A percentile compares a stretch with the other conserved stretches of the same genome.
Conservation (phyloP, 2,113 vertebrate genomes). For the Thunnus maccoyii region DNA sequence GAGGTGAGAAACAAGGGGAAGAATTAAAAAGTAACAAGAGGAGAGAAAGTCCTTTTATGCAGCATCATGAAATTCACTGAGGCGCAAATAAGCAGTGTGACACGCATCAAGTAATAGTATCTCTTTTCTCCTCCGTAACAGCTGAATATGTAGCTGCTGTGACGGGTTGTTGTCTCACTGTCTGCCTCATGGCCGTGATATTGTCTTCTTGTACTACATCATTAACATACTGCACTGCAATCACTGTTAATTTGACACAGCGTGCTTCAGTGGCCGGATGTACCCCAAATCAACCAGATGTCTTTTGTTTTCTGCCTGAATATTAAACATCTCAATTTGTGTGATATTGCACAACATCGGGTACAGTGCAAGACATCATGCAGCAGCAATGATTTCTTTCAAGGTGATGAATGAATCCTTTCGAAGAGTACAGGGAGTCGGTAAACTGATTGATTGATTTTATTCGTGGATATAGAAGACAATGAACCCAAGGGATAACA, state of each 20-base stretch:
- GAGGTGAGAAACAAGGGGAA: background rate
- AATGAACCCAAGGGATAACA: no score
- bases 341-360: constrained; percentile 20
- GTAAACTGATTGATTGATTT: background rate
- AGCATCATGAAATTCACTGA: constrained; percentile 6
- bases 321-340: constrained; percentile 39
- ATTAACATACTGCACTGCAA: constrained; percentile 24
- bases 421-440: background rate
- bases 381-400: constrained; percentile 44
- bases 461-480: no score
- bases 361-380: constrained; percentile 11
- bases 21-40: background rate
- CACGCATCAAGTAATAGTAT: background rate
- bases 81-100: background rate
- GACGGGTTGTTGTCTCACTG: constrained; percentile 14
- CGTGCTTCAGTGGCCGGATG: constrained; percentile 24
- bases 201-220: constrained; percentile 40
- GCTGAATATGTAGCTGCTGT: constrained; percentile 21
- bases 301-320: constrained; percentile 41
- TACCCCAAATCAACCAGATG: constrained; percentile 33
- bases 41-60: background rate
- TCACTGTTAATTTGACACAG: constrained; percentile 49
- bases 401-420: constrained; percentile 54
- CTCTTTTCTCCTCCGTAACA: background rate
- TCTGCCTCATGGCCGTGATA: background rate